Base-by-base conservation (phyloP, 2,113 vertebrate genomes). In the Oncorhynchus gorbuscha region DNA sequence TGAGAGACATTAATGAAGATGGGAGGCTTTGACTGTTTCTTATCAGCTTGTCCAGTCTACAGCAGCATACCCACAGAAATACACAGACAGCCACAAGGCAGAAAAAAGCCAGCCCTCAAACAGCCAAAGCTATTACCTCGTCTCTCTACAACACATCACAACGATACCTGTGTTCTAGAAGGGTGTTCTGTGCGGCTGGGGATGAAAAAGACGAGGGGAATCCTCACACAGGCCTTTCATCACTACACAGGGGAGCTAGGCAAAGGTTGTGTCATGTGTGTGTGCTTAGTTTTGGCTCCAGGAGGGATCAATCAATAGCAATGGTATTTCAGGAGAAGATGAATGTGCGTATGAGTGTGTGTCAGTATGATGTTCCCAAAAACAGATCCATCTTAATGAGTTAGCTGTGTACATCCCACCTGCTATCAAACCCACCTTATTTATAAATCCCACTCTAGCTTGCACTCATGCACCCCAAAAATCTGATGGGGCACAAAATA, bases 21-120 rank as follows among this genome's bases (percentile, higher is more conserved):
- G 75, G 76, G 82, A 78, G 72, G 79, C 88, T 87, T 84, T 88
- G 84, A 83, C 70, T 49, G 20, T 70, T 65, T 83, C 85, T 91
- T 92, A 91, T 92, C 90, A 85, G 85, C 78, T 80, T 74, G 76
- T 74, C 30, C 87, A 88, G 87, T 84, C 80, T 75, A 76, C 39
- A 80, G 78, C 83, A 87, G 80, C 79, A 78, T 79, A 70, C 71
- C 7, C 55, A 45, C 8, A 45, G 9, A 45, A 45, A 45, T 45
- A 45, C 39, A 45, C 39, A 45, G 39, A 45, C 39, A 72, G 51
- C n/a, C 70, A 73, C 77, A 80, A 45, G 39, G 9, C 76, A 24
- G 76, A 48, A 77, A 84, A 82, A 73, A 32, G 61, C 30, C 64
- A 66, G 4, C 30, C 16, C 77, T 69, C 64, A 77, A 84, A 83